These are phyloP conservation scores for Meda fulgida DNA, from an alignment of 2,797 vertebrate species.

Conservation along the genomic window DNA sequence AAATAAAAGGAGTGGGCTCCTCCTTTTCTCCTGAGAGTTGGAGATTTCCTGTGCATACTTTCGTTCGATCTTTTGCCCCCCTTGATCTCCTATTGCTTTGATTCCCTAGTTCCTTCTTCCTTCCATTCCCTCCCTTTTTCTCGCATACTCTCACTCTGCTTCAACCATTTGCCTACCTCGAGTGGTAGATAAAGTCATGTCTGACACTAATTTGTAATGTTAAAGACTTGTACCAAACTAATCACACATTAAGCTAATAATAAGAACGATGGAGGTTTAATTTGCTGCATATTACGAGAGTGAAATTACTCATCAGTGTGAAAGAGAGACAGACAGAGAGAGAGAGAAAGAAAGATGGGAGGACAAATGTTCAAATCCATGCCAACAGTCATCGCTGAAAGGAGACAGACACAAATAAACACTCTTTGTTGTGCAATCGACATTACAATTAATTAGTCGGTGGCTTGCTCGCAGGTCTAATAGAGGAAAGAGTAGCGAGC, in stretches of 20 bases:
- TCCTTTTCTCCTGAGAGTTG: conserved; percentile 48
- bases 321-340: conserved; percentile 16
- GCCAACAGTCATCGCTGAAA: not conserved
- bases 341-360: conserved; percentile 21
- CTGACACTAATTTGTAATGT: conserved; percentile 59
- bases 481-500: conserved; percentile 68
- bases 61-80: conserved; percentile 18
- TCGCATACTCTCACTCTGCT: not conserved
- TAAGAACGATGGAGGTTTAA: conserved; percentile 56
- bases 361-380: conserved; percentile 8
- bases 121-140: not conserved
- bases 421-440: conserved; percentile 48
- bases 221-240: conserved; percentile 56
- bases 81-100: conserved; percentile 22
- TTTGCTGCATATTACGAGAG: conserved; percentile 56
- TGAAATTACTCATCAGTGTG: conserved; percentile 50
- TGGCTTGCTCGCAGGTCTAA: conserved; percentile 73
- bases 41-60: conserved; percentile 40
- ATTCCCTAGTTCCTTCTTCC: conserved; percentile 23
- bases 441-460: conserved; percentile 76
- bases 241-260: conserved; percentile 48
- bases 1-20: conserved; percentile 55
- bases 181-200: conserved; percentile 52
- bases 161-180: not conserved
- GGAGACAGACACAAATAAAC: conserved; percentile 17